A percentile compares a stretch with the other conserved stretches of the same genome.
These are phyloP conservation scores for Coptotermes formosanus DNA, from an alignment of 1,140 invertebrate genomes.

Conservation along the genomic window DNA sequence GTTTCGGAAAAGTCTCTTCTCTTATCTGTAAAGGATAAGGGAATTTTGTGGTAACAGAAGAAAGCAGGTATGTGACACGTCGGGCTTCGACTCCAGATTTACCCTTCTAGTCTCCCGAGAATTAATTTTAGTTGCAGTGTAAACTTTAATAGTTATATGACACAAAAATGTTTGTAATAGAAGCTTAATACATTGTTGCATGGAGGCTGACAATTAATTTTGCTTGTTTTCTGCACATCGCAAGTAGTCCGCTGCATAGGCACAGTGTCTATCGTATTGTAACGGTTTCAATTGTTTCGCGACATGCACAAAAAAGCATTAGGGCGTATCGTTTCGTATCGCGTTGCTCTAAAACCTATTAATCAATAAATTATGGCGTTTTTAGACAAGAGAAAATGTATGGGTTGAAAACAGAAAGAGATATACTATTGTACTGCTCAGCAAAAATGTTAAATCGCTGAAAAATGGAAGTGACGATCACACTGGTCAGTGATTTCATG, in stretches of 20 bases:
- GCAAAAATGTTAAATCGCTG: conserved; percentile 12
- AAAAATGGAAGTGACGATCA: conserved; percentile 3
- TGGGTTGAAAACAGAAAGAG: background rate
- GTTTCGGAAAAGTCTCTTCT: too few relatives aligned
- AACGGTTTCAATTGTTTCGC: conserved; percentile 28
- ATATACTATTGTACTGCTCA: background rate
- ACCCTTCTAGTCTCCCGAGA: too few relatives aligned
- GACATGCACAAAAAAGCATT: conserved; percentile 26
- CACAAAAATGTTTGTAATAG: too few relatives aligned
- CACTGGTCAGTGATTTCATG: background rate
- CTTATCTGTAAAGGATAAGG: too few relatives aligned
- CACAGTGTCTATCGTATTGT: conserved; percentile 20
- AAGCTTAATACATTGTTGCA: too few relatives aligned
- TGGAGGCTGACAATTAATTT: too few relatives aligned
- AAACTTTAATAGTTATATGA: too few relatives aligned
- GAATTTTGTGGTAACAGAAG: too few relatives aligned
- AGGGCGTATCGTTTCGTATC: conserved; percentile 27
- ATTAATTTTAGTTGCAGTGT: too few relatives aligned
- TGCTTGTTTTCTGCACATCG: background rate
- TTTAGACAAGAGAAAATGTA: background rate
- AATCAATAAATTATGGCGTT: conserved; percentile 27
- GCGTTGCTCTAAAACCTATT: background rate
- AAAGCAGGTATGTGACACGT: too few relatives aligned
- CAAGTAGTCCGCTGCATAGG: conserved; percentile 14
- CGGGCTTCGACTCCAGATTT: too few relatives aligned